Percentiles rank a stretch among this genome's conserved stretches.
These are phyloP conservation scores for Mesorhabditis spiculigera DNA, from an alignment of 2,888 invertebrate genomes.

Conservation along the genomic window DNA sequence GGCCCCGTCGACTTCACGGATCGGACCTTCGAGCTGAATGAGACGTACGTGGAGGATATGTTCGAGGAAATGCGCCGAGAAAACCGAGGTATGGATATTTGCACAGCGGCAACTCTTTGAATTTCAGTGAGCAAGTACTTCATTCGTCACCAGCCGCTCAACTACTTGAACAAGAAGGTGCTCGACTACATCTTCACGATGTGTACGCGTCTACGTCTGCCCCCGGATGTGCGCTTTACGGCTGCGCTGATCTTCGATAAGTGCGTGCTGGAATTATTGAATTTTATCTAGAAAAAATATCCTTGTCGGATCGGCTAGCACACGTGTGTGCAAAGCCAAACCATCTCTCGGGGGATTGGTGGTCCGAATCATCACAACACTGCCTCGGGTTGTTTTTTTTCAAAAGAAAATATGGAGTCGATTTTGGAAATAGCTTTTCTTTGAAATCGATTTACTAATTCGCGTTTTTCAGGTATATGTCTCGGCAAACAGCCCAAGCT, in stretches of 20 bases:
- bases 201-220: constrained; percentile 48
- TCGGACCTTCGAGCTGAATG: too few relatives aligned
- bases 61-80: too few relatives aligned
- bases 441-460: constrained; percentile 12
- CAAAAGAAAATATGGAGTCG: too few relatives aligned
- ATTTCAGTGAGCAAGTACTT: too few relatives aligned
- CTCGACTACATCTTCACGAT: constrained; percentile 53
- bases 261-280: constrained; percentile 14
- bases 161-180: constrained; percentile 28
- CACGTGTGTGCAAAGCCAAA: neutral
- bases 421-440: constrained; percentile 7
- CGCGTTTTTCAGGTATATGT: constrained; percentile 32
- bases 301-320: neutral
- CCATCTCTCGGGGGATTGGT: constrained; percentile 1
- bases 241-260: constrained; percentile 44
- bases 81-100: too few relatives aligned
- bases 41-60: too few relatives aligned
- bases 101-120: too few relatives aligned
- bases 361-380: neutral
- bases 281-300: neutral
- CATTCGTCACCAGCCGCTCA: too few relatives aligned
- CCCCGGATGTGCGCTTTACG: constrained; percentile 45
- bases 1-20: too few relatives aligned
- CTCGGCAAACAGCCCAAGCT: constrained; percentile 25
- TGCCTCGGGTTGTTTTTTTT: too few relatives aligned